A percentile compares a stretch with the other conserved stretches of the same genome.
These are phyloP conservation scores for Aspiorhynchus laticeps DNA, from an alignment of 2,113 vertebrate species.

Conservation along the genomic window DNA sequence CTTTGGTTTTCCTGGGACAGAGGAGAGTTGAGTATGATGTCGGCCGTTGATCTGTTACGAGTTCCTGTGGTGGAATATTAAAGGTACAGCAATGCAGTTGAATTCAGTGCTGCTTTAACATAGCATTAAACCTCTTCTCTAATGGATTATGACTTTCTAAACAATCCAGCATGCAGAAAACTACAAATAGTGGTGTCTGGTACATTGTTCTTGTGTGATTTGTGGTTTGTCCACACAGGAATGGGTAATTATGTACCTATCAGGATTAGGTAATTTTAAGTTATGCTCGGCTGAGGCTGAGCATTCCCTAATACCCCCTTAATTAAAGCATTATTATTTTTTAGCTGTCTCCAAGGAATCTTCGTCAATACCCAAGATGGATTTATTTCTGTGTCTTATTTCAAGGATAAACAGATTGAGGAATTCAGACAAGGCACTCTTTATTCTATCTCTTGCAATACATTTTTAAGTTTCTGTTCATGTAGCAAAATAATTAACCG, in stretches of 20 bases:
- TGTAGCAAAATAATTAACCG: not conserved
- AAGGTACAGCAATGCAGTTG: constrained; percentile 6
- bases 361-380: not conserved
- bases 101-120: constrained; percentile 6
- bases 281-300: constrained; percentile 52
- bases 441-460: not conserved
- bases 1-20: constrained; percentile 16
- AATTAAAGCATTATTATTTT: constrained; percentile 59
- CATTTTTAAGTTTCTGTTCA: not conserved
- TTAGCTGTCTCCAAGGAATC: constrained; percentile 21
- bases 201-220: constrained; percentile 10
- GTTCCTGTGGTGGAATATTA: constrained; percentile 34
- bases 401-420: not conserved
- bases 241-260: constrained; percentile 59
- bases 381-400: constrained; percentile 44
- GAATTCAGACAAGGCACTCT: not conserved
- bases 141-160: not conserved
- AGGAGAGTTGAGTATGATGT: constrained; percentile 49
- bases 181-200: not conserved
- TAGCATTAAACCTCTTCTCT: not conserved
- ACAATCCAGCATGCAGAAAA: not conserved
- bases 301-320: constrained; percentile 55
- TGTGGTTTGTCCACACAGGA: constrained; percentile 43
- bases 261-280: constrained; percentile 62
- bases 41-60: constrained; percentile 38